These are phyloP conservation scores for Gymnodraco acuticeps DNA, from an alignment of 2,797 vertebrate genomes.

Conservation along the genomic window DNA sequence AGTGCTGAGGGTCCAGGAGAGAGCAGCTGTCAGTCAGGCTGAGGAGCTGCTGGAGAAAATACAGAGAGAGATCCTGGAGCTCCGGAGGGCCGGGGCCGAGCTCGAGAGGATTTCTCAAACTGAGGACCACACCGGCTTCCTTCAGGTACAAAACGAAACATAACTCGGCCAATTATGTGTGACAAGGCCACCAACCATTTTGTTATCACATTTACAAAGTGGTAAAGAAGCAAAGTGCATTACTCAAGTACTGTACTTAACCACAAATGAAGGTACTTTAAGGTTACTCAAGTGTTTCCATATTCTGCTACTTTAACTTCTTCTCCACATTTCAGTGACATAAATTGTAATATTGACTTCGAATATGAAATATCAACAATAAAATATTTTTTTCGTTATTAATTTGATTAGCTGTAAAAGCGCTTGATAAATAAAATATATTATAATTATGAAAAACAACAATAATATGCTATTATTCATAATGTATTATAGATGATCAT, in stretches of 20 bases:
- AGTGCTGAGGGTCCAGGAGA: conserved; percentile 75
- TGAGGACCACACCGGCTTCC: conserved; percentile 79
- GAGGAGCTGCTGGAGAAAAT: conserved; percentile 77
- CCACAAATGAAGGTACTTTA: background rate
- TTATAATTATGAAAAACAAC: too few species aligned
- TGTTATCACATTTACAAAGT: background rate
- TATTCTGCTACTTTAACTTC: background rate
- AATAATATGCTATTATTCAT: too few species aligned
- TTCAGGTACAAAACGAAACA: conserved; percentile 71
- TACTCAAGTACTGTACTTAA: background rate
- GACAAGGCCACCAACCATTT: too few species aligned
- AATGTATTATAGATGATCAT: too few species aligned
- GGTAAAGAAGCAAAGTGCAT: background rate
- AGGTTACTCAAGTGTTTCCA: accelerated
- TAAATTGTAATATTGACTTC: background rate
- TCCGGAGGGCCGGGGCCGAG: conserved; percentile 63
- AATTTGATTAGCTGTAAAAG: too few species aligned
- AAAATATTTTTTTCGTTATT: too few species aligned
- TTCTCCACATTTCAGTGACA: background rate
- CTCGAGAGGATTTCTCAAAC: conserved; percentile 76
- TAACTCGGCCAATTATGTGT: background rate
- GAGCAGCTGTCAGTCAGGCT: conserved; percentile 67
- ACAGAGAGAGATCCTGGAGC: conserved; percentile 66
- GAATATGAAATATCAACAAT: background rate
- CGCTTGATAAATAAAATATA: too few species aligned